Evolutionary conservation across 2,888 invertebrate species (phyloP), one percentile per base, ranked within the genome.

Genomic region (Boloria euphrosyne): DNA sequence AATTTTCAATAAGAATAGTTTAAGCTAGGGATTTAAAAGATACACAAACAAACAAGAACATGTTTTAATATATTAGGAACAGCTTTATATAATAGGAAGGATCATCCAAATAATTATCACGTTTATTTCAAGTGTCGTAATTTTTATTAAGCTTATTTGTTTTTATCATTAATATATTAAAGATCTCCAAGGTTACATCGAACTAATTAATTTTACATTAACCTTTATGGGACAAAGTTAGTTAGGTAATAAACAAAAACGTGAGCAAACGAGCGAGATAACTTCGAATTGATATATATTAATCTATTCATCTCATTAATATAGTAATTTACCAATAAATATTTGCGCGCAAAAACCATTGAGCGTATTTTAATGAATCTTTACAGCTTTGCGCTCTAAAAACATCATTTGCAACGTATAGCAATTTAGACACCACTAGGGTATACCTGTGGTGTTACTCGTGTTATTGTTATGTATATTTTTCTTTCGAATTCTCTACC

Each of bases 301-400:
- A 57, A 59, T 47, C 49, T 49, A 59, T 49, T 13, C 31, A 38
- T 59, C 17, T 16, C 49, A 59, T 59, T 18, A 59, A 49, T 59
- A 59, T 59, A 49, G 49, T 38, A 59, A 59, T 59, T 59, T 17
- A 59, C 38, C 49, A 50, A 49, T 49, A 31, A 59, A 47, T 47
- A 13, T 47, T 49, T 31, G 16, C 59, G 27, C 31, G 49, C 59
- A 59, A 59, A 59, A 59, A 59, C 59, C 49, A 10, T 49, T 59
- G 59, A 59, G 38, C 59, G 59, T 13, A 31, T 59, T 59, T 59
- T 59, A 59, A 59, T 59, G 59, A 59, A 59, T 59, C 59, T 59
- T 59, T 47, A 38, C 57, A 47, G 49, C 47, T 59, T 59, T 59
- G 49, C 16, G 49, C 17, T 38, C 49, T 49, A 59, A 49, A 47